A percentile compares a stretch with the other conserved stretches of the same genome.
Evolutionary conservation across 2,113 vertebrate species (phyloP).

Genomic region (Numida meleagris): DNA sequence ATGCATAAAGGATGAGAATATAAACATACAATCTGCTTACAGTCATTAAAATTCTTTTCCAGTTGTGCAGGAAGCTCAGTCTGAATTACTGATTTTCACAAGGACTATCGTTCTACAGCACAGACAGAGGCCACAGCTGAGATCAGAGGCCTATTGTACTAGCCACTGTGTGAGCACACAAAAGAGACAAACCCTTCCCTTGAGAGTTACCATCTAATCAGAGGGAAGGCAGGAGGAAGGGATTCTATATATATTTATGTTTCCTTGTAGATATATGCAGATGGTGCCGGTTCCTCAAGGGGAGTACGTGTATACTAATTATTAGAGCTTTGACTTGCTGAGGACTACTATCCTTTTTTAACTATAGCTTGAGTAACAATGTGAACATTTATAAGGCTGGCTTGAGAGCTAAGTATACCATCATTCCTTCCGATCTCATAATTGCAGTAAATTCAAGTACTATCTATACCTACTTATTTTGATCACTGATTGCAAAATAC

Average conservation of each 20-base stretch:
- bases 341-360: background rate
- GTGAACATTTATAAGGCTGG: background rate
- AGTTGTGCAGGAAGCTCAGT: background rate
- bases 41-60: background rate
- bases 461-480: background rate
- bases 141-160: background rate
- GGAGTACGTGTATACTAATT: rapidly evolving
- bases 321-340: background rate
- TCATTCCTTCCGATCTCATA: background rate
- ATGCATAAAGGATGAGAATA: background rate
- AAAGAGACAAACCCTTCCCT: background rate
- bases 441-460: background rate
- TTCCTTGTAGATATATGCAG: background rate
- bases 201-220: background rate
- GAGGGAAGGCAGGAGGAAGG: background rate
- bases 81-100: background rate
- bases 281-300: background rate
- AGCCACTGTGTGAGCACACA: background rate
- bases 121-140: background rate
- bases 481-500: background rate
- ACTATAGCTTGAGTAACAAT: background rate
- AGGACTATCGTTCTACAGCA: rapidly evolving
- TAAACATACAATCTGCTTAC: background rate
- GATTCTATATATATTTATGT: background rate
- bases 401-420: background rate